Evolutionary conservation across 2,797 vertebrate species (phyloP), one percentile per base, ranked within the genome.

Genomic region (Sandelia bainsii): DNA sequence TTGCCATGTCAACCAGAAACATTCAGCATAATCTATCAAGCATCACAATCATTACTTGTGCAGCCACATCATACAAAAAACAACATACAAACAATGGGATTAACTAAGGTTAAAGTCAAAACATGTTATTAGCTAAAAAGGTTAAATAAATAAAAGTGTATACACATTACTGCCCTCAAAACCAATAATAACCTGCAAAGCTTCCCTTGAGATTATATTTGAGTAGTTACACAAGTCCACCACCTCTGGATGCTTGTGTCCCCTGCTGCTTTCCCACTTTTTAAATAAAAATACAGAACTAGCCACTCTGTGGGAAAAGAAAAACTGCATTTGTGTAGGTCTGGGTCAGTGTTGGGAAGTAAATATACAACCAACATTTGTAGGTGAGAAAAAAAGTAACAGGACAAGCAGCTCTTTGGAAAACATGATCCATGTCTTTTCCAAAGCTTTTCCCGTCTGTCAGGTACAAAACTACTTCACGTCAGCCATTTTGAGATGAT

Each of bases 121-220:
- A 79, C 77, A 90, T 32, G 90, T 89, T 69, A 75, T 87, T 79
- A 66, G 72, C 72, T 88, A 80, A 88, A 82, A 83, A 91, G 73
- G 66, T 86, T 69, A 86, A 93, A 95, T 95, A 94, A 95, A 95
- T 94, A 94, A 83, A 92, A 90, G 85, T 77, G 89, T 86, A 91
- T 87, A 67, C 84, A 90, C 80, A 88, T 64, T 57, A 61, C 40
- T 72, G 34, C 63, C 70, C 66, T 74, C 69, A 86, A 88, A 73
- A 81, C 64, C 72, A 69, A 64, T 57, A 69, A 72, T 49, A 77
- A 34, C 73, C 77, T 48, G 53, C 59, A 70, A 70, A 81, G 56
- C 39, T 68, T 85, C 77, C 61, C 45, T 79, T 61, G 46, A 72
- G 73, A 79, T 63, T 52, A 39, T 20, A 10, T 25, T 25, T 0